Evolutionary conservation across 2,888 invertebrate species (phyloP), one percentile per base, ranked within the genome.

Genomic region (Hypena proboscidalis): DNA sequence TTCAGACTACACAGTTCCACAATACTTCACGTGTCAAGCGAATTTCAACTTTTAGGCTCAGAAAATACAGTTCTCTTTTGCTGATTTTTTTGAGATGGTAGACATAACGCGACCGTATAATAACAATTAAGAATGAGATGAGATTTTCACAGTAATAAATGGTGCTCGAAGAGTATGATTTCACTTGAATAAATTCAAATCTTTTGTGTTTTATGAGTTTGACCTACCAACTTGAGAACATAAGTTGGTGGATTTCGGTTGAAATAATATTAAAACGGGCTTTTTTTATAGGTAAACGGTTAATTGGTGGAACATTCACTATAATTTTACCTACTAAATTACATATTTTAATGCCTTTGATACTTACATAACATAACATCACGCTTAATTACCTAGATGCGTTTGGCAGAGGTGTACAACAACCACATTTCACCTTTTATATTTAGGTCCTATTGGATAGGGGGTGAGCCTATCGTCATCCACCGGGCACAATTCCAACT

Each of bases 61-160:
- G 6, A 11, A 0, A 10, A 31, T 1, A 30, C 1, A 7, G 38
- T 31, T 7, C 8, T 23, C 31, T 8, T 31, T 31, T 26, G n/a
- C 4, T 2, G 2, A 3, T 3, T 4, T 15, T 2, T 13, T n/a
- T 22, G 11, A 3, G 19, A 13, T 32, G 5, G 32, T 39, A 39
- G 23, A 32, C 25, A 39, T 39, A 23, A 30, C 29, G 29, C 23
- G 17, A 30, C 8, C 39, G 31, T 39, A 32, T 32, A 39, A 39
- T 39, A 39, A 39, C 32, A 39, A 32, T 39, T 39, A 32, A 32
- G 39, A 39, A 25, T 39, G 32, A 39, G 31, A 39, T 39, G 39
- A 39, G 39, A 25, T 39, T 39, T 39, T 20, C 31, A 19, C 25
- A 25, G 39, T 32, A 22, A 39, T 39, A 32, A 32, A 31, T 32